Conservation (phyloP, 2,888 invertebrate species). For the Abscondita cerata region DNA sequence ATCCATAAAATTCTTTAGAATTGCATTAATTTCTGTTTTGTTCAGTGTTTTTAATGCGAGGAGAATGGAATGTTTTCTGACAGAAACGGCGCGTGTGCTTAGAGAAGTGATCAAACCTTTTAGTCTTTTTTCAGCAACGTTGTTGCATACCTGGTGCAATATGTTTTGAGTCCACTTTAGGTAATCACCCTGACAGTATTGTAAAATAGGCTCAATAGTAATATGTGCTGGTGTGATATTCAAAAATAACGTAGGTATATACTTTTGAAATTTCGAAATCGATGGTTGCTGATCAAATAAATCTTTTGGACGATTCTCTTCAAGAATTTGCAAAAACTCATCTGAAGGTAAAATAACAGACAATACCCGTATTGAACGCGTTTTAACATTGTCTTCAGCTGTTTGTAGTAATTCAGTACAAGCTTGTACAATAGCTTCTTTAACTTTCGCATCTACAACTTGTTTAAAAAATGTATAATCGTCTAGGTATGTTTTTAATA, state of each 20-base stretch:
- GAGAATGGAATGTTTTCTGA: constrained; percentile 25
- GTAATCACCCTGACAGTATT: constrained; percentile 26
- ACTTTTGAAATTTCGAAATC: constrained; percentile 10
- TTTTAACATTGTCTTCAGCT: not conserved
- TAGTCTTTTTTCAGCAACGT: constrained; percentile 20
- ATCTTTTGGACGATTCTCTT: constrained; percentile 5
- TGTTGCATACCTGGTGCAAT: constrained; percentile 5
- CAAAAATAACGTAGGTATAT: constrained; percentile 8
- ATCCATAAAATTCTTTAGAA: not conserved
- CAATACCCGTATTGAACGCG: not conserved
- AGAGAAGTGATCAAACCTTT: constrained; percentile 2
- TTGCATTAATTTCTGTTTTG: not conserved
- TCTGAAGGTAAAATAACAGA: constrained; percentile 4
- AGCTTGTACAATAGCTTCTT: not conserved
- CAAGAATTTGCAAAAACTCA: constrained; percentile 2
- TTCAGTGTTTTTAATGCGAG: constrained; percentile 13
- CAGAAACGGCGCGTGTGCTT: constrained; percentile 18
- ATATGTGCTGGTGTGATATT: constrained; percentile 13
- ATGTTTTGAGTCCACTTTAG: constrained; percentile 20
- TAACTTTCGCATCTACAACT: not conserved
- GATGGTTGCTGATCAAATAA: not conserved
- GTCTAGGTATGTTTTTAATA: not conserved
- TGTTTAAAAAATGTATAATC: not conserved
- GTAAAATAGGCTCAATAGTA: constrained; percentile 14
- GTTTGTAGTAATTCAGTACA: not conserved